Conservation (phyloP, 2,113 vertebrate species). For the Perca fluviatilis region DNA sequence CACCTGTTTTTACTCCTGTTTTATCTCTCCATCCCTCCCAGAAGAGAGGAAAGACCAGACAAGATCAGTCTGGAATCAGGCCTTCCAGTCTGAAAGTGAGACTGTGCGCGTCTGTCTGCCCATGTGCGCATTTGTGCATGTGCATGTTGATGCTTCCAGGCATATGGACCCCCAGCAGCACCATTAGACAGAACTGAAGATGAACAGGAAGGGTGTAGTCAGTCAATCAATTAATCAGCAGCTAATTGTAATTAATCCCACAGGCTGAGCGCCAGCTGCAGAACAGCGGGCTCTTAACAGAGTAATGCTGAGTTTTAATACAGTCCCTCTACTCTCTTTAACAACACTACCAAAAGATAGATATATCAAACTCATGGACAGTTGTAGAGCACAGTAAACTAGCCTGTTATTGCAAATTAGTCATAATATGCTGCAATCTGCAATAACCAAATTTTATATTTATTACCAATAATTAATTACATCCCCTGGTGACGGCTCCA, state of each 20-base stretch:
- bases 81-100: slow-evolving; percentile 16
- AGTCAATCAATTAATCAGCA: slow-evolving; percentile 66
- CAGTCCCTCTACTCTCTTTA: slow-evolving; percentile 32
- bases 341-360: slow-evolving; percentile 29
- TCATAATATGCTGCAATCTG: slow-evolving; percentile 42
- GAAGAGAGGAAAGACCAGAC: slow-evolving; percentile 5
- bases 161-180: slow-evolving; percentile 15
- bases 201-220: slow-evolving; percentile 29
- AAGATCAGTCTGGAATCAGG: slow-evolving; percentile 11
- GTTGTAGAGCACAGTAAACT: slow-evolving; percentile 1
- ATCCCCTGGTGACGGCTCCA: neutral
- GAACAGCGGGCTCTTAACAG: slow-evolving; percentile 49
- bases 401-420: slow-evolving; percentile 20
- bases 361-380: slow-evolving; percentile 21
- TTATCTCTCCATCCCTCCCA: neutral
- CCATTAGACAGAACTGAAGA: slow-evolving; percentile 14
- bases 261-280: slow-evolving; percentile 66
- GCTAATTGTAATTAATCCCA: slow-evolving; percentile 68
- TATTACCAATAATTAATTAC: slow-evolving; percentile 46
- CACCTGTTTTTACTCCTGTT: slow-evolving; percentile 13
- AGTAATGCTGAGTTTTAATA: slow-evolving; percentile 33
- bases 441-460: slow-evolving; percentile 45
- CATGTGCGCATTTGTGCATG: slow-evolving; percentile 13
- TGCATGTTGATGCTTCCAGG: slow-evolving; percentile 10
- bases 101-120: slow-evolving; percentile 16